Evolutionary conservation across 92 coral and sea anemone genomes (phyloP).

Genomic region (Epizoanthus illoricatus): DNA sequence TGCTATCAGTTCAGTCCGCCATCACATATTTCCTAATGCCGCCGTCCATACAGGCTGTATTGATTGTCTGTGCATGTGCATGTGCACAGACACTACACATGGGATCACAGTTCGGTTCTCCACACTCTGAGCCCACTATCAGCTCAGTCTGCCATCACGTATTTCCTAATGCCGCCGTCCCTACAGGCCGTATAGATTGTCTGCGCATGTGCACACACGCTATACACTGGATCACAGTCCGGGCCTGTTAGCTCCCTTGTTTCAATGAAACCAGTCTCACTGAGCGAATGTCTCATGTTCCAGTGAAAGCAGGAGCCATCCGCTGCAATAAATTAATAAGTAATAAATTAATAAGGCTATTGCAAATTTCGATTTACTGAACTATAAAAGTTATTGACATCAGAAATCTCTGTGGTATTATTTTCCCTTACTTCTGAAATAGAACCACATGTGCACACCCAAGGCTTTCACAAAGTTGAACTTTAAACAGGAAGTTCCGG

Average conservation of each 20-base stretch:
- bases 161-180: conserved; percentile 81
- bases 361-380: background rate
- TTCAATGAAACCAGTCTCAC: conserved; percentile 24
- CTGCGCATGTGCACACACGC: conserved; percentile 56
- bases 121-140: no score
- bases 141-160: conserved; percentile 32
- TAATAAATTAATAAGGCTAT: background rate
- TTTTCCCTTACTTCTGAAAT: no score
- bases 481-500: no score
- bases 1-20: no score
- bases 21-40: conserved; percentile 72
- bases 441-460: no score
- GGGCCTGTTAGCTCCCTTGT: conserved; percentile 90
- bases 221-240: conserved; percentile 88
- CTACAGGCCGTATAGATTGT: conserved; percentile 85
- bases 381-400: background rate
- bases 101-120: conserved; percentile 91
- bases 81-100: conserved; percentile 62
- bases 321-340: conserved; percentile 44
- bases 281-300: conserved; percentile 50
- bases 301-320: conserved; percentile 86
- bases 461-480: no score
- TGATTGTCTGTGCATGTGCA: conserved; percentile 56
- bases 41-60: conserved; percentile 85
- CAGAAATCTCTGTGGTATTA: no score